Percentiles rank a stretch among this genome's conserved stretches.
phyloP scores from a whole-genome alignment of 2,888 invertebrate genomes.

The Drosophila limbata region DNA sequence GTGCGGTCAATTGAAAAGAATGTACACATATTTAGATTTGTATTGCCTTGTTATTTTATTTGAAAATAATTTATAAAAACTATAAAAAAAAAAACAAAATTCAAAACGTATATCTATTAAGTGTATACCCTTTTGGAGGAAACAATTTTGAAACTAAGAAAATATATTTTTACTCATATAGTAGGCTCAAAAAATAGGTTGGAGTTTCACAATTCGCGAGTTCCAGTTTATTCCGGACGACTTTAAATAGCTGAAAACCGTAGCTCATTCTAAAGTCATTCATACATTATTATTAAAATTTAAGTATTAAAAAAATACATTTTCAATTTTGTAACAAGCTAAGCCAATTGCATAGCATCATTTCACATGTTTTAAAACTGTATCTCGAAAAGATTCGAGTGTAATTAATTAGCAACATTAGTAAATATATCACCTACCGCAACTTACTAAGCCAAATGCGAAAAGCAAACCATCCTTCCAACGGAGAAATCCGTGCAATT shows the following conservation, averaged over 20 bases:
- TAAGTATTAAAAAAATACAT: too few relatives aligned
- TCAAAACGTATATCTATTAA: neutral
- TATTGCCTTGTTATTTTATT: neutral
- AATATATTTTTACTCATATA: too few relatives aligned
- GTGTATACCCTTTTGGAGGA: too few relatives aligned
- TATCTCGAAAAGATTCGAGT: neutral
- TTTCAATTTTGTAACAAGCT: neutral
- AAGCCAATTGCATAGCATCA: neutral
- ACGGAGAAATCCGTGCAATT: constrained; percentile 1
- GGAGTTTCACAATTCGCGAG: too few relatives aligned
- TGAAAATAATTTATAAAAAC: neutral
- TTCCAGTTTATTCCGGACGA: neutral
- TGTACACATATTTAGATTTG: neutral
- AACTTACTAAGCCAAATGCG: neutral
- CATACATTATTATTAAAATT: too few relatives aligned
- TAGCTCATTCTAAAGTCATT: too few relatives aligned
- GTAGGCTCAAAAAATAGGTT: too few relatives aligned
- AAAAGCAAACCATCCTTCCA: neutral
- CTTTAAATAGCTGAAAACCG: too few relatives aligned
- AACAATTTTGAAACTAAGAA: too few relatives aligned
- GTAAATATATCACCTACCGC: constrained; percentile 7
- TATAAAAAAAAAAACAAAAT: neutral
- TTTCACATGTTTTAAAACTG: neutral
- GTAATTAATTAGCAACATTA: constrained; percentile 23
- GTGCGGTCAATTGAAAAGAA: constrained; percentile 1